These are phyloP conservation scores for Gymnopithys bicolor DNA, from an alignment of 2,797 vertebrate species.

Conservation along the genomic window DNA sequence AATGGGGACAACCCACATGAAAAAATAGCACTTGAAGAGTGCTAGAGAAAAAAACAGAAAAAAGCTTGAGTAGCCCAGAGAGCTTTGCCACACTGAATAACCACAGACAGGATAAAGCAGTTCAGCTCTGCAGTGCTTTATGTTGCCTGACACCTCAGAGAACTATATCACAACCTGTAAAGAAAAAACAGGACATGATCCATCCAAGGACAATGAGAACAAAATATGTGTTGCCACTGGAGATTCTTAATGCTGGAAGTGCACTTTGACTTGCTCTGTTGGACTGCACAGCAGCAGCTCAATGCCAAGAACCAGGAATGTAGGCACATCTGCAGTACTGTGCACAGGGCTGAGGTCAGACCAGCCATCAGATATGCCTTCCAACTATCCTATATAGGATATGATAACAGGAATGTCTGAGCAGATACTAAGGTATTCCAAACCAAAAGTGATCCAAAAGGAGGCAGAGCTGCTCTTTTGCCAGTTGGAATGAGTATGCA, in stretches of 20 bases:
- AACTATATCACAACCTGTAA: neutral
- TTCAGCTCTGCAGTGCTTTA: neutral
- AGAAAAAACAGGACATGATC: neutral
- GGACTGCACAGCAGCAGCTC: neutral
- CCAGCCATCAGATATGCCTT: neutral
- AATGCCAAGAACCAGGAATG: neutral
- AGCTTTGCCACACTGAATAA: neutral
- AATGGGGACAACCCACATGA: neutral
- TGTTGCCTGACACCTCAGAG: neutral
- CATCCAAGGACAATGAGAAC: neutral
- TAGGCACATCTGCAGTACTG: neutral
- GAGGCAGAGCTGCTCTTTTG: neutral
- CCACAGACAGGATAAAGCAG: neutral
- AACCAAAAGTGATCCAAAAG: neutral
- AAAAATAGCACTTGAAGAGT: neutral
- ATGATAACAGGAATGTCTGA: neutral
- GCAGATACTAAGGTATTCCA: neutral
- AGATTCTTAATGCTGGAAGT: neutral
- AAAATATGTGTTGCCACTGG: neutral
- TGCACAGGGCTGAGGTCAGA: neutral
- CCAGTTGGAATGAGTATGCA: neutral
- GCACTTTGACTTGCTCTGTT: rapidly evolving
- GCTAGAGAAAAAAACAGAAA: neutral
- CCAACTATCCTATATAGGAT: neutral
- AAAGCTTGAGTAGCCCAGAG: neutral